Conservation (phyloP, 2,797 vertebrate genomes). For the Semaprochilodus insignis region DNA sequence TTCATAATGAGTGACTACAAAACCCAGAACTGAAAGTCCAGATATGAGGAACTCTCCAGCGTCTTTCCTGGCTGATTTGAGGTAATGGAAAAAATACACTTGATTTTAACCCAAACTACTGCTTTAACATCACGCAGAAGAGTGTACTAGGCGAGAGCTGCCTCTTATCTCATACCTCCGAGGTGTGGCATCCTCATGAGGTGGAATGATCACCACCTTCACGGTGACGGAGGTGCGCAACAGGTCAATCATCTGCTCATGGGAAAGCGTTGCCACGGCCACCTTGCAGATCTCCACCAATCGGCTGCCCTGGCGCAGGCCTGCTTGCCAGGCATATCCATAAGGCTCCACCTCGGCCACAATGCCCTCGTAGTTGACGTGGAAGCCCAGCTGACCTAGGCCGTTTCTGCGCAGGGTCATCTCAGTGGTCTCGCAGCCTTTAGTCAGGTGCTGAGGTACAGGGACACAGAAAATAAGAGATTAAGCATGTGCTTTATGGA, state of each 20-base stretch:
- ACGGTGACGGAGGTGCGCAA: slow-evolving; percentile 94
- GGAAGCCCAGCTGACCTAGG: slow-evolving; percentile 97
- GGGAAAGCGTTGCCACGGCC: slow-evolving; percentile 93
- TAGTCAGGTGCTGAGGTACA: slow-evolving; percentile 85
- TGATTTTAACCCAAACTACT: not conserved
- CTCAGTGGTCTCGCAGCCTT: slow-evolving; percentile 95
- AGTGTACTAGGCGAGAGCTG: not conserved
- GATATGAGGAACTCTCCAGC: too few species aligned
- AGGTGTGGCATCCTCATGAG: slow-evolving; percentile 94
- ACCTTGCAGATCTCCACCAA: slow-evolving; percentile 99
- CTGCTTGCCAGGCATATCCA: slow-evolving; percentile 97
- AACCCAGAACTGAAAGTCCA: too few species aligned
- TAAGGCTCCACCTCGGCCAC: slow-evolving; percentile 98
- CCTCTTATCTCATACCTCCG: slow-evolving; percentile 81
- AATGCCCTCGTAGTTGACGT: slow-evolving; percentile 98
- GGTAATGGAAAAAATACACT: too few species aligned
- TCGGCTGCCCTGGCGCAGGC: slow-evolving; percentile 94
- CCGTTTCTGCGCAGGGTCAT: slow-evolving; percentile 97
- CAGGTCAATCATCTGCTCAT: slow-evolving; percentile 99
- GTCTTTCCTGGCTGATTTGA: not conserved
- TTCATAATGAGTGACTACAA: too few species aligned
- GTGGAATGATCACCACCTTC: slow-evolving; percentile 95
- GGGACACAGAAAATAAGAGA: not conserved
- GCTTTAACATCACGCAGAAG: not conserved
- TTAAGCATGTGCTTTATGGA: not conserved